Conservation (phyloP, 1,140 invertebrate species). For the Parasteatoda tepidariorum region DNA sequence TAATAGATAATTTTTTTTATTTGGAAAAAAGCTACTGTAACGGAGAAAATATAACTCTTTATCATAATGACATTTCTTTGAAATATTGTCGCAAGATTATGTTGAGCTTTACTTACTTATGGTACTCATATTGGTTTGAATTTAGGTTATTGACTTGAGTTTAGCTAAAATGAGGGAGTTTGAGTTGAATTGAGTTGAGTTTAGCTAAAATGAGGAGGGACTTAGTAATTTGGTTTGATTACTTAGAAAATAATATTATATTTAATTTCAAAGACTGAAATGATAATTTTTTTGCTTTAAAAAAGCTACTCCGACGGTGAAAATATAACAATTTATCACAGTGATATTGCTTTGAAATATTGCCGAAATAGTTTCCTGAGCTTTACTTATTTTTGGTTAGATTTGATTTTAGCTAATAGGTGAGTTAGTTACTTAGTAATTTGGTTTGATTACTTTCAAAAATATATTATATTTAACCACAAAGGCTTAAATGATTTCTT, state of each 20-base stretch:
- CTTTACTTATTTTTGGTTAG: neutral
- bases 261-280: conserved; percentile 44
- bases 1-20: conserved; percentile 39
- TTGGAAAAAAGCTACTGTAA: neutral
- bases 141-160: too few relatives aligned
- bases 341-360: neutral
- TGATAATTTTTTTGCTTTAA: conserved; percentile 46
- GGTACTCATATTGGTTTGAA: too few relatives aligned
- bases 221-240: too few relatives aligned
- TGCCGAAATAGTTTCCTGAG: neutral
- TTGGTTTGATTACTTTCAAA: too few relatives aligned
- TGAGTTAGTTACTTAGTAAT: too few relatives aligned
- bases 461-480: conserved; percentile 46
- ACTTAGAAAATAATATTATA: too few relatives aligned
- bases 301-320: neutral
- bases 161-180: too few relatives aligned
- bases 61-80: conserved; percentile 13
- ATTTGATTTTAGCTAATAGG: too few relatives aligned
- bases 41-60: neutral
- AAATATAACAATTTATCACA: conserved; percentile 23
- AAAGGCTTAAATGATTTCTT: conserved; percentile 42
- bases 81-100: neutral
- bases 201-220: too few relatives aligned
- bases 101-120: neutral
- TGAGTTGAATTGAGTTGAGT: too few relatives aligned